Conservation (phyloP, 1,140 invertebrate species). For the Diorhabda sublineata region DNA sequence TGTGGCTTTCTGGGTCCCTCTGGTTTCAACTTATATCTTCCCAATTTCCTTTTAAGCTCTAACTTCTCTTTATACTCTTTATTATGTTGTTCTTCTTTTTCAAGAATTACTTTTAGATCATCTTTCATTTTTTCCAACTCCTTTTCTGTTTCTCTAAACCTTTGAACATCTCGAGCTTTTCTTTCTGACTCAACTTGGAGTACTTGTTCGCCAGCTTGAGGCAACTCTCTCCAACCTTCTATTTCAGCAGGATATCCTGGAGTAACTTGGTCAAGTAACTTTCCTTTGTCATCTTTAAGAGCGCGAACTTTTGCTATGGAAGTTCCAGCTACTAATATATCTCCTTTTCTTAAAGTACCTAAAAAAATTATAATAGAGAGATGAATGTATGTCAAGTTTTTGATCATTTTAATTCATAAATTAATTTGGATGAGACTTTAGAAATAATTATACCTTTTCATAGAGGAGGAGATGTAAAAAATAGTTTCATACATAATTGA, state of each 20-base stretch:
- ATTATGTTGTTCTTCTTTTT: conserved; percentile 66
- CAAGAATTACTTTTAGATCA: conserved; percentile 59
- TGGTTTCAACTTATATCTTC: conserved; percentile 52
- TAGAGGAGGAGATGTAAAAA: too few species aligned
- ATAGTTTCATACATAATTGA: too few species aligned
- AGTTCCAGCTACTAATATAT: conserved; percentile 76
- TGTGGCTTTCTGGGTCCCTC: conserved; percentile 58
- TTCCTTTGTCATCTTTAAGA: conserved; percentile 79
- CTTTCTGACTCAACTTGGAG: conserved; percentile 61
- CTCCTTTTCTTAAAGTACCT: conserved; percentile 77
- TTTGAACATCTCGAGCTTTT: conserved; percentile 60
- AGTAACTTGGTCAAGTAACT: conserved; percentile 60
- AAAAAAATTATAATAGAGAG: conserved; percentile 2
- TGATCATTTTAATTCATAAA: too few species aligned
- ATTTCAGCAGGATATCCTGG: conserved; percentile 84
- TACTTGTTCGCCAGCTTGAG: conserved; percentile 80
- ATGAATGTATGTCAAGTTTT: too few species aligned
- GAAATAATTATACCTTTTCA: too few species aligned
- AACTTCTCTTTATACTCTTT: conserved; percentile 64
- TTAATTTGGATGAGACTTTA: too few species aligned
- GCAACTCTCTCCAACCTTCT: conserved; percentile 84
- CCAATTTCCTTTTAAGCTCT: conserved; percentile 57
- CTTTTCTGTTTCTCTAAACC: conserved; percentile 56
- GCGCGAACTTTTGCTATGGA: conserved; percentile 80
- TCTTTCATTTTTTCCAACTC: conserved; percentile 59